Evolutionary conservation across 2,113 vertebrate genomes (phyloP).

Genomic region (Hystrix brachyura): DNA sequence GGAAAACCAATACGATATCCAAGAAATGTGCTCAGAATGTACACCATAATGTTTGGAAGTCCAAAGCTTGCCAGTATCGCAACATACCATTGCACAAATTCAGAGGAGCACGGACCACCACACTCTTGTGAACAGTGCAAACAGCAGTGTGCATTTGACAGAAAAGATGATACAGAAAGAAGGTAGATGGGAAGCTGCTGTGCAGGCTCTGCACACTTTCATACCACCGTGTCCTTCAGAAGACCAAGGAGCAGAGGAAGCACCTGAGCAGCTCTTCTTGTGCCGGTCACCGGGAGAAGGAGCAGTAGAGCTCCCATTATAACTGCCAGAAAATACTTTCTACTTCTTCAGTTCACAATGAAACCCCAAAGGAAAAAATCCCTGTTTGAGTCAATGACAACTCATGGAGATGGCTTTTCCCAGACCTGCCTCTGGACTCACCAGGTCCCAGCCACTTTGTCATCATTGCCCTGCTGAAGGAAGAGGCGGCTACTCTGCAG

Average conservation of each 20-base stretch:
- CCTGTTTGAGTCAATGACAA: too few species aligned
- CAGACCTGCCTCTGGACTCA: too few species aligned
- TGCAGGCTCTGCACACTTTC: conserved; percentile 90
- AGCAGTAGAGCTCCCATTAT: conserved; percentile 88
- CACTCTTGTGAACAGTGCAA: conserved; percentile 91
- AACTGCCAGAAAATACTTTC: conserved; percentile 77
- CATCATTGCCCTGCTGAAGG: too few species aligned
- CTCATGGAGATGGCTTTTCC: too few species aligned
- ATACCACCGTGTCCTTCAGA: conserved; percentile 90
- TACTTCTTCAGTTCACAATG: too few species aligned
- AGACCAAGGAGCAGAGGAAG: conserved; percentile 90
- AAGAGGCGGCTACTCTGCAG: too few species aligned
- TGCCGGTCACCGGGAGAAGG: conserved; percentile 87
- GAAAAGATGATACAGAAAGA: conserved; percentile 91
- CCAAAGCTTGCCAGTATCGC: conserved; percentile 91
- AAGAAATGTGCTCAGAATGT: conserved; percentile 92
- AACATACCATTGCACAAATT: conserved; percentile 91
- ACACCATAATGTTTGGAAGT: conserved; percentile 89
- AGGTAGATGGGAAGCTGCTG: conserved; percentile 90
- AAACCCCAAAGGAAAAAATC: not conserved
- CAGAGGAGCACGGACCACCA: conserved; percentile 89
- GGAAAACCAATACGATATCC: conserved; percentile 92
- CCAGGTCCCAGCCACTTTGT: too few species aligned
- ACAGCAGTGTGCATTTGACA: conserved; percentile 90
- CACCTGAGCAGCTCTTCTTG: conserved; percentile 88